Percentiles rank a stretch among this genome's conserved stretches.
These are phyloP conservation scores for Cryptosula pallasiana DNA, from an alignment of 2,888 invertebrate genomes.

Conservation along the genomic window DNA sequence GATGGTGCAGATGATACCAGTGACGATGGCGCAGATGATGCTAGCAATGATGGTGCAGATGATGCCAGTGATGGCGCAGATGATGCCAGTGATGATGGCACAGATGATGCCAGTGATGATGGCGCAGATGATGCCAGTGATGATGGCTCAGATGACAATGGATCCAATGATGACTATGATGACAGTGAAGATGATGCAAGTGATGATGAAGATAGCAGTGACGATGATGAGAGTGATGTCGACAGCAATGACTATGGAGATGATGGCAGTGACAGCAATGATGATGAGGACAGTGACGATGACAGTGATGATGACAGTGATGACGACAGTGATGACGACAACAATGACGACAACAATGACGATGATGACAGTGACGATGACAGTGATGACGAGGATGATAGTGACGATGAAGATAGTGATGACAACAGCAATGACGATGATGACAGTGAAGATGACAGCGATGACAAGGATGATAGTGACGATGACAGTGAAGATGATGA, in stretches of 20 bases:
- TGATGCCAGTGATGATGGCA: background rate
- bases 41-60: background rate
- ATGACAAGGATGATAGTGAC: background rate
- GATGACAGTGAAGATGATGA: conserved; percentile 5
- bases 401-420: background rate
- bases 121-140: background rate
- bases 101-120: background rate
- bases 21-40: background rate
- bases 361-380: conserved; percentile 32
- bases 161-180: background rate
- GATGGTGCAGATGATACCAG: background rate
- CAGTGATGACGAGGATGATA: conserved; percentile 9
- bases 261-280: no score
- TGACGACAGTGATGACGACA: no score
- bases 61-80: background rate
- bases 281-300: no score
- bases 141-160: background rate
- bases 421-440: background rate
- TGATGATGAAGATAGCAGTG: no score
- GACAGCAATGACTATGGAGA: no score
- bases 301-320: no score
- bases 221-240: no score
- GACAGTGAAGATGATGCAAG: background rate
- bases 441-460: conserved; percentile 19
- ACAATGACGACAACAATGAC: no score